Percentiles rank a stretch among this genome's conserved stretches.
Evolutionary conservation across 2,797 vertebrate species (phyloP).

Genomic region (Gymnoscopelus braueri): DNA sequence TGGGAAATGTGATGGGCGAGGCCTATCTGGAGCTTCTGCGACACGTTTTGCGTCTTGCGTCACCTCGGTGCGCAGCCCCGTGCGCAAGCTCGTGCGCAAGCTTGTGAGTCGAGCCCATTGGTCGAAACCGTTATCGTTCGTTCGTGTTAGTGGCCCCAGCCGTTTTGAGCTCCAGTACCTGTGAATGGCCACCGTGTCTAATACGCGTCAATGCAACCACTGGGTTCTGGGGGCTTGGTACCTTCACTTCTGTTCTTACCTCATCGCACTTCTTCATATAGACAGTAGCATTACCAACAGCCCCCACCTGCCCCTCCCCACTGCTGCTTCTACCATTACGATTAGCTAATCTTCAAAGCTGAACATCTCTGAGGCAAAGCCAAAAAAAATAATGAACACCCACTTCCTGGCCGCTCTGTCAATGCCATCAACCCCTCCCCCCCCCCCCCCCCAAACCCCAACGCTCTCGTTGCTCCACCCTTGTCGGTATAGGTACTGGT

Average conservation of each 20-base stretch:
- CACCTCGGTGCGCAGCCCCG: too few relatives aligned
- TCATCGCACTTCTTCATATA: slow-evolving; percentile 32
- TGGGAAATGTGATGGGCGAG: too few relatives aligned
- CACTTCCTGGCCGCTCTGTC: slow-evolving; percentile 34
- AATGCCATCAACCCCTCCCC: slow-evolving; percentile 38
- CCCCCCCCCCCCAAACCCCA: neutral
- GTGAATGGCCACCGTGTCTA: too few relatives aligned
- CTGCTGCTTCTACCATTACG: slow-evolving; percentile 13
- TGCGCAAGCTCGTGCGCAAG: too few relatives aligned
- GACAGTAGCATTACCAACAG: slow-evolving; percentile 31
- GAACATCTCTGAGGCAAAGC: slow-evolving; percentile 37
- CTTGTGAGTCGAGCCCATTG: too few relatives aligned
- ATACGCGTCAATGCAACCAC: too few relatives aligned
- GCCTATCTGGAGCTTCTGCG: too few relatives aligned
- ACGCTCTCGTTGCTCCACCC: neutral
- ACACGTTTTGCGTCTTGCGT: too few relatives aligned
- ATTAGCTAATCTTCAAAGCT: slow-evolving; percentile 31
- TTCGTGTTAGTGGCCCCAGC: too few relatives aligned
- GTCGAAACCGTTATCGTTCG: too few relatives aligned
- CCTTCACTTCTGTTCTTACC: slow-evolving; percentile 1
- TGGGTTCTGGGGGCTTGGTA: too few relatives aligned
- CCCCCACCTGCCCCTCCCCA: neutral
- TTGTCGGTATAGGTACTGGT: neutral
- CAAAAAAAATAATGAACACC: slow-evolving; percentile 44
- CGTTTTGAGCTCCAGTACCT: too few relatives aligned